Percentiles rank a stretch among this genome's conserved stretches.
Conservation (phyloP, 2,888 invertebrate genomes). For the Gisinianus flammeolus region DNA sequence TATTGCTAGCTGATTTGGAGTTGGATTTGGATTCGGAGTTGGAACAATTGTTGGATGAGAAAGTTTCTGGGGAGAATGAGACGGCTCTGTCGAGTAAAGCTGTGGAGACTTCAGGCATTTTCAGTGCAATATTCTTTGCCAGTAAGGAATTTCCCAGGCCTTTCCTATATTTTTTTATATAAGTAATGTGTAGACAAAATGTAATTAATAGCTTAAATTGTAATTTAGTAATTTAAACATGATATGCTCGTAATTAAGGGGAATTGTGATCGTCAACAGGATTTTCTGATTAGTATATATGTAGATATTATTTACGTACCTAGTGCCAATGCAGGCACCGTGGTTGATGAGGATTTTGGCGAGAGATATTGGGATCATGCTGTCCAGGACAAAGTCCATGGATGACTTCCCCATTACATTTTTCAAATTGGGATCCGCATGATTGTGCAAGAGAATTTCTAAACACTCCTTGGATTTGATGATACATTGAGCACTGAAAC, state of each 20-base stretch:
- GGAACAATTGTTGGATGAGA: too few species aligned
- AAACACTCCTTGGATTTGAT: background rate
- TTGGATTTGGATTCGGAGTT: too few species aligned
- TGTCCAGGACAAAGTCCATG: background rate
- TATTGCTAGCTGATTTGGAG: background rate
- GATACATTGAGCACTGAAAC: background rate
- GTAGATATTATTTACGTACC: background rate
- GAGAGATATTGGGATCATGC: background rate
- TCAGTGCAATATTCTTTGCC: background rate
- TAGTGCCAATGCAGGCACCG: background rate
- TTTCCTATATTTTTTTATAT: background rate
- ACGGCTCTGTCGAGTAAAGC: constrained; percentile 14
- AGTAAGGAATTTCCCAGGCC: constrained; percentile 2
- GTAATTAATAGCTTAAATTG: background rate
- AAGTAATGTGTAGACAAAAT: background rate
- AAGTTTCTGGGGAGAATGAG: background rate
- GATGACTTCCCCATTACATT: background rate
- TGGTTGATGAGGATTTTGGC: background rate
- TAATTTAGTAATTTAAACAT: background rate
- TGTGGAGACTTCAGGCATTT: background rate
- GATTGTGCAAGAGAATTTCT: background rate
- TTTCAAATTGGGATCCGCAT: constrained; percentile 15
- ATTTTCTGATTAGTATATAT: background rate
- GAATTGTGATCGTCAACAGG: too few species aligned
- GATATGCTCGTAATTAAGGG: background rate